phyloP scores from a whole-genome alignment of 2,888 invertebrate genomes.

The Hypsopygia costalis region DNA sequence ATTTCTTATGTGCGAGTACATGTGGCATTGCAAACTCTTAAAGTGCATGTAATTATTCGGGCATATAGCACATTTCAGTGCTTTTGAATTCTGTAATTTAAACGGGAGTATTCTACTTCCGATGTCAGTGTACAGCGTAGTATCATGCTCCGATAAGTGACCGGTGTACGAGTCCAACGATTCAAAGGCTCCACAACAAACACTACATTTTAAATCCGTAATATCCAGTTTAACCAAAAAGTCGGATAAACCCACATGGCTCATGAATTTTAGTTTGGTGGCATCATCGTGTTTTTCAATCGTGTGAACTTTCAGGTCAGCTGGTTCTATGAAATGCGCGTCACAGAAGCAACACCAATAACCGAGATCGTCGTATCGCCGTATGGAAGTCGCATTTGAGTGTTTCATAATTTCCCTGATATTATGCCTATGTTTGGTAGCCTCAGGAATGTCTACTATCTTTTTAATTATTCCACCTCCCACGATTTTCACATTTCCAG shows the following conservation, averaged over 20 bases:
- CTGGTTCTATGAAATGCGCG: slow-evolving; percentile 28
- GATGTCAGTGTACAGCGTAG: slow-evolving; percentile 26
- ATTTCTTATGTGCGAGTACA: slow-evolving; percentile 36
- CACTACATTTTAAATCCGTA: slow-evolving; percentile 32
- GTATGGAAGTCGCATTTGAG: slow-evolving; percentile 54
- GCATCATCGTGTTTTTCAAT: slow-evolving; percentile 31
- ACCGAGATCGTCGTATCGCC: slow-evolving; percentile 32
- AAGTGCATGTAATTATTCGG: slow-evolving; percentile 26
- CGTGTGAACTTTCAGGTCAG: slow-evolving; percentile 45
- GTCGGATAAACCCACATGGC: slow-evolving; percentile 20
- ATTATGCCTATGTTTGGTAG: slow-evolving; percentile 38
- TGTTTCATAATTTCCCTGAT: slow-evolving; percentile 36
- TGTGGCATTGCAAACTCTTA: slow-evolving; percentile 36
- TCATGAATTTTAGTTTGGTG: slow-evolving; percentile 31
- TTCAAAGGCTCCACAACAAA: slow-evolving; percentile 24
- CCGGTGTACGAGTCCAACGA: slow-evolving; percentile 26
- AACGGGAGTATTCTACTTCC: slow-evolving; percentile 44
- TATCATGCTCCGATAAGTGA: slow-evolving; percentile 29
- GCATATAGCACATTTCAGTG: slow-evolving; percentile 30
- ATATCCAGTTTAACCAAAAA: slow-evolving; percentile 49
- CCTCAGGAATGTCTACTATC: slow-evolving; percentile 12
- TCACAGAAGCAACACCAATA: slow-evolving; percentile 47
- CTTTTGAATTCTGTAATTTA: slow-evolving; percentile 29
- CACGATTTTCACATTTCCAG: too few relatives aligned
- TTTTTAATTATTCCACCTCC: not conserved